phyloP scores from a whole-genome alignment of 2,888 invertebrate genomes.

The Limenitis camilla region DNA sequence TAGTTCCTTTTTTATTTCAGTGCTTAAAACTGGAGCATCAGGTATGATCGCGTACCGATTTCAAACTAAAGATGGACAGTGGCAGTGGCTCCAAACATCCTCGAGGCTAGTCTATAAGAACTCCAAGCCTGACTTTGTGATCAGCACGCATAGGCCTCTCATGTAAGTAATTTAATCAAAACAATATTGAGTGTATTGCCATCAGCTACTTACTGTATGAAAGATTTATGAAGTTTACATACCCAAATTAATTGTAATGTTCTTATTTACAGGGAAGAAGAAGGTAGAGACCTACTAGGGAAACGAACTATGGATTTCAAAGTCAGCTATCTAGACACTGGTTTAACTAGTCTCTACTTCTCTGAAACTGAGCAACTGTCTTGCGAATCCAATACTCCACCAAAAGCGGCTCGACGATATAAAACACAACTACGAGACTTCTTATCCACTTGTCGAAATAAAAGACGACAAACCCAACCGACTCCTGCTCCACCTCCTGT shows the following conservation, averaged over 20 bases:
- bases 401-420: conserved; percentile 89
- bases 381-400: conserved; percentile 78
- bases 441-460: conserved; percentile 91
- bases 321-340: conserved; percentile 96
- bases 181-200: neutral
- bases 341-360: conserved; percentile 92
- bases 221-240: neutral
- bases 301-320: conserved; percentile 99
- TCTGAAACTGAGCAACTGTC: conserved; percentile 87
- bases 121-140: conserved; percentile 99
- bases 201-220: neutral
- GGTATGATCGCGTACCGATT: conserved; percentile 99
- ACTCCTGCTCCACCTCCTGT: conserved; percentile 78
- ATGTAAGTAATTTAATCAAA: conserved; percentile 79
- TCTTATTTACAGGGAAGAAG: conserved; percentile 88
- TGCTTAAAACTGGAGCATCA: conserved; percentile 98
- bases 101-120: conserved; percentile 99
- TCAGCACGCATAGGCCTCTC: conserved; percentile 97
- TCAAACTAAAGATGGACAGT: conserved; percentile 93
- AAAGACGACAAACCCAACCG: conserved; percentile 77
- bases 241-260: neutral
- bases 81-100: conserved; percentile 98
- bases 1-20: conserved; percentile 72
- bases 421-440: conserved; percentile 96
- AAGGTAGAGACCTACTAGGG: conserved; percentile 96